Evolutionary conservation across 2,888 invertebrate genomes (phyloP).

Genomic region (Andrena fulva): DNA sequence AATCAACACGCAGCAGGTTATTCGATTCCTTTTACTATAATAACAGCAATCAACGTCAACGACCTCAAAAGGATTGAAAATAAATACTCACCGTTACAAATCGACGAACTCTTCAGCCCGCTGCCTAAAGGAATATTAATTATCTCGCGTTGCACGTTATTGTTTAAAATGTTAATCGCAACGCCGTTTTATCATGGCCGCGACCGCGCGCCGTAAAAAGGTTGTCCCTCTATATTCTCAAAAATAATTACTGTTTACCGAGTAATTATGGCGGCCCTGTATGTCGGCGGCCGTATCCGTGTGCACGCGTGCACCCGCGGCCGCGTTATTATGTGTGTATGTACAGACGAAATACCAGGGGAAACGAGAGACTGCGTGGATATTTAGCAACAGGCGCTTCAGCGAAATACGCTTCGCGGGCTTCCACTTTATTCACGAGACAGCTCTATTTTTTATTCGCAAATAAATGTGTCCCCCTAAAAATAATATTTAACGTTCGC

Average conservation of each 20-base stretch:
- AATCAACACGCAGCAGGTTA: no score
- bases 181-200: slow-evolving; percentile 51
- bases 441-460: slow-evolving; percentile 78
- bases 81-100: neutral
- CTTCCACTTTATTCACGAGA: slow-evolving; percentile 77
- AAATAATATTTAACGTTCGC: slow-evolving; percentile 81
- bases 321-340: slow-evolving; percentile 11
- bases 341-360: slow-evolving; percentile 40
- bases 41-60: neutral
- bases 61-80: neutral
- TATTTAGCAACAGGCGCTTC: slow-evolving; percentile 76
- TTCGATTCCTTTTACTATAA: no score
- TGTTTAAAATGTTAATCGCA: slow-evolving; percentile 60
- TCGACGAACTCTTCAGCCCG: slow-evolving; percentile 1
- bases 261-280: slow-evolving; percentile 62
- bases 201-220: slow-evolving; percentile 43
- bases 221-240: slow-evolving; percentile 61
- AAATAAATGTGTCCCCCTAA: slow-evolving; percentile 79
- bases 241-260: slow-evolving; percentile 74
- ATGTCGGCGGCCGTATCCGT: neutral
- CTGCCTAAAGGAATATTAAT: slow-evolving; percentile 27
- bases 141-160: slow-evolving; percentile 43
- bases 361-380: slow-evolving; percentile 57
- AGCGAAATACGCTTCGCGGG: slow-evolving; percentile 73
- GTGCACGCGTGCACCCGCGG: neutral